Percentiles rank a stretch among this genome's conserved stretches.
These are phyloP conservation scores for Triplophysa rosa DNA, from an alignment of 2,113 vertebrate genomes.

Conservation along the genomic window DNA sequence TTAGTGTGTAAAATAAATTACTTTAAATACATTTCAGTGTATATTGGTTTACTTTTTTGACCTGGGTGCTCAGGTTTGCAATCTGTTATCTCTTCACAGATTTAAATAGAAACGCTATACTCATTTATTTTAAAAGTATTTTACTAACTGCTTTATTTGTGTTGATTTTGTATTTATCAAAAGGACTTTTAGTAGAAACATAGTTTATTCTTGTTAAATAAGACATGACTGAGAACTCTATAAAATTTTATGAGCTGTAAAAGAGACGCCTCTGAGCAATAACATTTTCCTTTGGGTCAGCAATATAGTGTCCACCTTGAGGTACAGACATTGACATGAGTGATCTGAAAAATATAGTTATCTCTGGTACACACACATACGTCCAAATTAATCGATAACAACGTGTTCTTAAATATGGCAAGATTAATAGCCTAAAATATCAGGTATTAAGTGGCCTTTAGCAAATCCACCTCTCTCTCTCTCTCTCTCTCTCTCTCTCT, in stretches of 20 bases:
- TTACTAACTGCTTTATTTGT: too few relatives aligned
- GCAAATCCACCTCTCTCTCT: neutral
- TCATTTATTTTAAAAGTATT: too few relatives aligned
- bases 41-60: too few relatives aligned
- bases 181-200: too few relatives aligned
- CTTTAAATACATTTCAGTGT: too few relatives aligned
- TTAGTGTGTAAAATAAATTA: too few relatives aligned
- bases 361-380: neutral
- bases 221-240: neutral
- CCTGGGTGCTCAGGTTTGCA: too few relatives aligned
- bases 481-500: neutral
- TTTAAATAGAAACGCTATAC: too few relatives aligned
- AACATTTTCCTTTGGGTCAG: neutral
- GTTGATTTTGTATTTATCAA: too few relatives aligned
- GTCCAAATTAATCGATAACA: too few relatives aligned
- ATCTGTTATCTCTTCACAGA: too few relatives aligned
- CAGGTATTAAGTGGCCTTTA: neutral
- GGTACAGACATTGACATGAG: neutral
- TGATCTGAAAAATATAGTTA: neutral
- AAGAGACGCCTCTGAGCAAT: neutral
- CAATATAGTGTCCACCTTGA: neutral
- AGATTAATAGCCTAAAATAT: neutral
- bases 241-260: neutral
- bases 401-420: neutral
- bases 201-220: neutral